These are phyloP conservation scores for Neuroterus valhalla DNA, from an alignment of 1,140 invertebrate genomes.

Conservation along the genomic window DNA sequence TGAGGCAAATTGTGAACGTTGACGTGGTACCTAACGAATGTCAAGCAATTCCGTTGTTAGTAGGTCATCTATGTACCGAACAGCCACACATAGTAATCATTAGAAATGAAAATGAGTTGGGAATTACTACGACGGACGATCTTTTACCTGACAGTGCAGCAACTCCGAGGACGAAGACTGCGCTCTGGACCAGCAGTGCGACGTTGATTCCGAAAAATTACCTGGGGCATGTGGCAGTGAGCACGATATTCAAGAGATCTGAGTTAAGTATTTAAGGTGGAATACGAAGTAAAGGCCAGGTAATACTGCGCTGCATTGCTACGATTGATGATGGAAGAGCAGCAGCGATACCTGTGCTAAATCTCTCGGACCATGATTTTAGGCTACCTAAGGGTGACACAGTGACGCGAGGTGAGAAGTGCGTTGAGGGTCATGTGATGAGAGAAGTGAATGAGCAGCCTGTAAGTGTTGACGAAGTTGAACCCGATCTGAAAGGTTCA, in stretches of 20 bases:
- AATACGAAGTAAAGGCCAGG: neutral
- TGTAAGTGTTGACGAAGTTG: neutral
- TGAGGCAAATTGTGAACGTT: neutral
- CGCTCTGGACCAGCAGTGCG: neutral
- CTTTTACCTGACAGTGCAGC: too few relatives aligned
- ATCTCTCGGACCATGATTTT: too few relatives aligned
- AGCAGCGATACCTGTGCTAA: too few relatives aligned
- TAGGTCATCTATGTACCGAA: neutral
- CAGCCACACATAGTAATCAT: neutral
- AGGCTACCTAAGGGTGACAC: too few relatives aligned
- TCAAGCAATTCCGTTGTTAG: neutral
- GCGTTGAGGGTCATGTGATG: neutral
- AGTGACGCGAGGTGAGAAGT: too few relatives aligned
- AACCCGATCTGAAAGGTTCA: neutral
- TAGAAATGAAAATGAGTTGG: neutral
- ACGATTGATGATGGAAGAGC: too few relatives aligned
- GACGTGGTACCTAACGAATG: neutral
- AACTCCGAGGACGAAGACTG: too few relatives aligned
- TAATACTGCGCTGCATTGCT: neutral
- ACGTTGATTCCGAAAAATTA: neutral
- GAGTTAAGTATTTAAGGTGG: neutral
- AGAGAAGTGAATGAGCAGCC: neutral
- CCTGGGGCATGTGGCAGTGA: neutral
- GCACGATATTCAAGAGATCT: neutral
- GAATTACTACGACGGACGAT: neutral